These are phyloP conservation scores for Coptodon bakossiorum DNA, from an alignment of 2,113 vertebrate genomes.

Conservation along the genomic window DNA sequence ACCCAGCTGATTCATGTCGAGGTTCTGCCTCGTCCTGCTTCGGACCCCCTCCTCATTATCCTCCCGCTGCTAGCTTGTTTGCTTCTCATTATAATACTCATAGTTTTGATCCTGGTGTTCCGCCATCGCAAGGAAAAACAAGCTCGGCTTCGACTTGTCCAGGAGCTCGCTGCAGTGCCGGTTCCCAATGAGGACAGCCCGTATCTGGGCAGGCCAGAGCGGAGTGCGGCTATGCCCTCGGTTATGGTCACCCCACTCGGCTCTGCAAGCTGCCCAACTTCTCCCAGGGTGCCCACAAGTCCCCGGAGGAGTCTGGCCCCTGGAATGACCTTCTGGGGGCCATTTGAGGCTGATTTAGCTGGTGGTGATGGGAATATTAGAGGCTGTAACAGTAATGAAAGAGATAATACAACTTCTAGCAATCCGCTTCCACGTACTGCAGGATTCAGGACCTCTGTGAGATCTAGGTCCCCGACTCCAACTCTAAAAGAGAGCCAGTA, in stretches of 20 bases:
- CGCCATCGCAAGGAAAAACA: constrained; percentile 73
- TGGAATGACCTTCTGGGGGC: constrained; percentile 64
- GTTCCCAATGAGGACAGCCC: constrained; percentile 28
- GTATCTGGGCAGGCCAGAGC: constrained; percentile 55
- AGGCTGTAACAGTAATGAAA: not conserved
- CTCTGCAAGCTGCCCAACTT: constrained; percentile 32
- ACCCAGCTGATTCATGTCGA: constrained; percentile 28
- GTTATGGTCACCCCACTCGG: constrained; percentile 80
- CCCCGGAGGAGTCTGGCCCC: constrained; percentile 41
- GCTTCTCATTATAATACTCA: constrained; percentile 67
- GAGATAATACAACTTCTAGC: not conserved
- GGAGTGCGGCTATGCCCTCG: constrained; percentile 69
- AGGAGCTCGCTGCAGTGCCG: constrained; percentile 46
- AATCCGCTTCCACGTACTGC: not conserved
- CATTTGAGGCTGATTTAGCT: constrained; percentile 62
- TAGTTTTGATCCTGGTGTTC: constrained; percentile 71
- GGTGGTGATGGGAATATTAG: not conserved
- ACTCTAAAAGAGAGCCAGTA: constrained; percentile 76
- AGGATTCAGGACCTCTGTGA: constrained; percentile 3
- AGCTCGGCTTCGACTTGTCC: constrained; percentile 51
- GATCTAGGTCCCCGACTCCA: constrained; percentile 60
- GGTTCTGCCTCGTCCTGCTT: constrained; percentile 56
- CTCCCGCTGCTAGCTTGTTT: constrained; percentile 73
- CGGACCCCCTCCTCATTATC: constrained; percentile 70
- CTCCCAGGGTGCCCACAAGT: constrained; percentile 30